Evolutionary conservation across 1,140 invertebrate genomes (phyloP).

Genomic region (Panagrolaimus sp.): DNA sequence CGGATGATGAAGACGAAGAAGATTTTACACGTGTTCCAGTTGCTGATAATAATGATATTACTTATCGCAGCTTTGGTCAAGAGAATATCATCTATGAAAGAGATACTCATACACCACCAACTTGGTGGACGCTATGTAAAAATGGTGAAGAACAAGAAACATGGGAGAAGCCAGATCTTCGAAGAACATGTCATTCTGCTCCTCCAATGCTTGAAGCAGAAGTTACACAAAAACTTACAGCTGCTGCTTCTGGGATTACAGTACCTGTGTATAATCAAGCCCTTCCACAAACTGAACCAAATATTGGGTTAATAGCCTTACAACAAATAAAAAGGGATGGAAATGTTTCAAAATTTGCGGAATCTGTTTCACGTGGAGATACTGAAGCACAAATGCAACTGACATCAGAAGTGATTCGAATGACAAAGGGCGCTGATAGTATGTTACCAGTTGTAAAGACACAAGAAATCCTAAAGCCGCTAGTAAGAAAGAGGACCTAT

Average conservation of each 20-base stretch:
- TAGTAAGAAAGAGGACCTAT: conserved; percentile 9
- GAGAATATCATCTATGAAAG: conserved; percentile 54
- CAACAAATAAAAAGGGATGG: not conserved
- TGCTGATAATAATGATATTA: conserved; percentile 37
- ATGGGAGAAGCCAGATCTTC: conserved; percentile 45
- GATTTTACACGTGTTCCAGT: not conserved
- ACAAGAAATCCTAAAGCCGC: not conserved
- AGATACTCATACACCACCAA: conserved; percentile 52
- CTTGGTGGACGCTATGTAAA: conserved; percentile 38
- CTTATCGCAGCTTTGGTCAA: conserved; percentile 22
- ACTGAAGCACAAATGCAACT: conserved; percentile 13
- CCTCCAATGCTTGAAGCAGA: conserved; percentile 34
- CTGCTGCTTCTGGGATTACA: not conserved
- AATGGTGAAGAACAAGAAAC: conserved; percentile 12
- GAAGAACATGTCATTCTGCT: conserved; percentile 45
- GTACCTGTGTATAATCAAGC: not conserved
- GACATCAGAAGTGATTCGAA: not conserved
- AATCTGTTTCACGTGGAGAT: not conserved
- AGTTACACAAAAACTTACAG: not conserved
- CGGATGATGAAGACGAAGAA: conserved; percentile 45
- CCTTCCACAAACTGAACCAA: not conserved
- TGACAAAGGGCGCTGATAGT: not conserved
- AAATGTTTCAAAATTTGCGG: not conserved
- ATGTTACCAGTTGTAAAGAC: not conserved
- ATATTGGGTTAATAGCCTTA: not conserved